These are phyloP conservation scores for Romanogobio albipinnatus DNA, from an alignment of 2,113 vertebrate species.

Conservation along the genomic window DNA sequence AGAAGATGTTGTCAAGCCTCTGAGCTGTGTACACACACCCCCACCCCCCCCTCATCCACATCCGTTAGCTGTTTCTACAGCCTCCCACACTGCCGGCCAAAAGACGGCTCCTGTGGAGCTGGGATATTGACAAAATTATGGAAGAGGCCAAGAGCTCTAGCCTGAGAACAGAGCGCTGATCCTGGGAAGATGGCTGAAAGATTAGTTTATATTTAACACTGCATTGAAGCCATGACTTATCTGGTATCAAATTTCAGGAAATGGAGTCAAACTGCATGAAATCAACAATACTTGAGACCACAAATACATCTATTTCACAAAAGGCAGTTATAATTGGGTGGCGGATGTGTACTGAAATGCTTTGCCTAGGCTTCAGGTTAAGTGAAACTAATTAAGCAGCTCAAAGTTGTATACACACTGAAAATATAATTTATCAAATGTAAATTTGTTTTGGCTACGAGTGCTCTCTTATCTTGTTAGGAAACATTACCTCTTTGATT, in stretches of 20 bases:
- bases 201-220: constrained; percentile 65
- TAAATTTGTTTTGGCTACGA: not conserved
- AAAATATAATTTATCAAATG: constrained; percentile 5
- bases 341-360: not conserved
- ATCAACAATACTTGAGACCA: not conserved
- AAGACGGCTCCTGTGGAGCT: constrained; percentile 50
- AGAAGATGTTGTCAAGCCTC: constrained; percentile 27
- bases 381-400: constrained; percentile 26
- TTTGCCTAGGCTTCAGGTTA: constrained; percentile 2
- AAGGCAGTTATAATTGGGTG: not conserved
- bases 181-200: constrained; percentile 63
- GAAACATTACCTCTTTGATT: constrained; percentile 20
- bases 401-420: not conserved
- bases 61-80: constrained; percentile 41
- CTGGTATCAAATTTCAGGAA: constrained; percentile 65
- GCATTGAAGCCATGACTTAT: constrained; percentile 57
- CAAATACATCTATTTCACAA: not conserved
- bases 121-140: constrained; percentile 51
- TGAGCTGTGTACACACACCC: constrained; percentile 13
- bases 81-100: constrained; percentile 35
- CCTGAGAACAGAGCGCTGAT: constrained; percentile 64
- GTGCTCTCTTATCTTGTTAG: not conserved
- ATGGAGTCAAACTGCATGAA: constrained; percentile 38
- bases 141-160: constrained; percentile 65
- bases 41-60: not conserved